phyloP scores from a whole-genome alignment of 2,888 invertebrate genomes.

The Microctonus hyperodae region DNA sequence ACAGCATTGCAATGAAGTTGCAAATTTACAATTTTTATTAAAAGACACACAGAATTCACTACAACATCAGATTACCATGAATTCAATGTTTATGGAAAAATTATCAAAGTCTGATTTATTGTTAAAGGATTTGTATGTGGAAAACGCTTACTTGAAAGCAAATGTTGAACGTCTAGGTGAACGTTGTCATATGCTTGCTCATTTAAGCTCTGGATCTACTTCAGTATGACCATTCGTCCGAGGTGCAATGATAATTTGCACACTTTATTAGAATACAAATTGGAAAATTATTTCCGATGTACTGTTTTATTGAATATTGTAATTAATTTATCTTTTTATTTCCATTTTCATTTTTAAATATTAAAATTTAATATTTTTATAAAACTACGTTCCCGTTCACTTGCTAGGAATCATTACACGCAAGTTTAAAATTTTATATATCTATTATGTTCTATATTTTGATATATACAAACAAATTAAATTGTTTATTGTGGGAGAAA shows the following conservation, averaged over 20 bases:
- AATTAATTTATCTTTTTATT: not conserved
- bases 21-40: conserved; percentile 66
- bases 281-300: not conserved
- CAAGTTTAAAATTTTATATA: not conserved
- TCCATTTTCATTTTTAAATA: not conserved
- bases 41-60: conserved; percentile 67
- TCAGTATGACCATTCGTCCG: conserved; percentile 54
- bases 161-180: conserved; percentile 69
- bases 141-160: conserved; percentile 80
- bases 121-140: conserved; percentile 83
- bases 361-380: not conserved
- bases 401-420: not conserved
- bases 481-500: not conserved
- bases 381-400: not conserved
- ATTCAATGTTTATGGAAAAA: conserved; percentile 70
- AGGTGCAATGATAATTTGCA: not conserved
- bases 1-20: conserved; percentile 67
- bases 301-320: not conserved
- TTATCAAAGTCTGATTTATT: conserved; percentile 77
- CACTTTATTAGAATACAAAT: not conserved
- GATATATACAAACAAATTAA: not conserved
- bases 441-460: not conserved
- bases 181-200: conserved; percentile 65
- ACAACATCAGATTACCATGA: conserved; percentile 66
- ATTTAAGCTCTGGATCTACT: conserved; percentile 61